Evolutionary conservation across 2,888 invertebrate species (phyloP).

Genomic region (Drosophila diplacantha): DNA sequence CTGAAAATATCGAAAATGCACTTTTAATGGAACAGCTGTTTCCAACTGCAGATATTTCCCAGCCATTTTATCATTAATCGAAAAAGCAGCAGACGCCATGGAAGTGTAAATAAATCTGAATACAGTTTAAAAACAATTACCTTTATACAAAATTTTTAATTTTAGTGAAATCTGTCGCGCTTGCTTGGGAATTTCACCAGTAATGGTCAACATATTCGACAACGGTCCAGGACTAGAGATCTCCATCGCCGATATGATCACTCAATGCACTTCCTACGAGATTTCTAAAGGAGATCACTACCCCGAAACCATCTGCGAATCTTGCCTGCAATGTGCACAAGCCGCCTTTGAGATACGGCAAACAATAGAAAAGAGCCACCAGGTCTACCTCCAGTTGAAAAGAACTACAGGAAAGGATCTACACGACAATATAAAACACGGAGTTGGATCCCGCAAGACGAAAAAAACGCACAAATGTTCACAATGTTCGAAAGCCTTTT

Average conservation of each 20-base stretch:
- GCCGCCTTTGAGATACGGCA: not conserved
- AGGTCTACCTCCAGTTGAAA: not conserved
- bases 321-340: conserved; percentile 1
- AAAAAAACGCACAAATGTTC: not conserved
- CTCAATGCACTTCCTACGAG: not conserved
- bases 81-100: too few relatives aligned
- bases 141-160: too few relatives aligned
- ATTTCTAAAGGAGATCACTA: not conserved
- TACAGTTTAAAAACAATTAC: too few relatives aligned
- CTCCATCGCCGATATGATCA: not conserved
- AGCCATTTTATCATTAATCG: too few relatives aligned
- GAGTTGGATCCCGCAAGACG: not conserved
- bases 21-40: too few relatives aligned
- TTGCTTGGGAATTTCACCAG: not conserved
- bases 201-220: not conserved
- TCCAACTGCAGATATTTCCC: too few relatives aligned
- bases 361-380: not conserved
- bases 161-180: not conserved
- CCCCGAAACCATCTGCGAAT: not conserved
- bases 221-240: not conserved
- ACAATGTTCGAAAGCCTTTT: not conserved
- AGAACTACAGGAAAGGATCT: not conserved
- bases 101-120: too few relatives aligned
- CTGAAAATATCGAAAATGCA: too few relatives aligned
- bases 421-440: not conserved